Conservation (phyloP, 1,140 invertebrate species). For the Oryctes rhinoceros region DNA sequence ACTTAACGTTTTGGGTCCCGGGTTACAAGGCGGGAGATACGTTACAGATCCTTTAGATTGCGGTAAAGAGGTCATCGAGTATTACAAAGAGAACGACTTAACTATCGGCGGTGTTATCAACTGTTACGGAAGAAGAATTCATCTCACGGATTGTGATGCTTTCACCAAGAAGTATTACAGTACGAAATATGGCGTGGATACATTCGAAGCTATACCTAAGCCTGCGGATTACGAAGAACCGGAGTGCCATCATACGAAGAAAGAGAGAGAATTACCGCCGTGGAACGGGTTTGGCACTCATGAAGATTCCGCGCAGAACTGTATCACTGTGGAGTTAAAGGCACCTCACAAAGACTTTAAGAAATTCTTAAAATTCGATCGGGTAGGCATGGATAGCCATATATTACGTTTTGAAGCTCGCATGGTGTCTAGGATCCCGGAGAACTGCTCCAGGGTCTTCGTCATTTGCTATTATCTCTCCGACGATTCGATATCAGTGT, state of each 20-base stretch:
- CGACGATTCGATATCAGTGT: slow-evolving; percentile 86
- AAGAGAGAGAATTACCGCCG: slow-evolving; percentile 74
- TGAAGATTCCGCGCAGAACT: slow-evolving; percentile 88
- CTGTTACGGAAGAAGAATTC: slow-evolving; percentile 80
- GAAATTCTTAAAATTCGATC: slow-evolving; percentile 83
- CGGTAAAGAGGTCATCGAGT: slow-evolving; percentile 64
- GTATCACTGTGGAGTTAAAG: slow-evolving; percentile 78
- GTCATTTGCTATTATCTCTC: slow-evolving; percentile 83
- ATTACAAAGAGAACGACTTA: slow-evolving; percentile 79
- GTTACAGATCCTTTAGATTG: slow-evolving; percentile 68
- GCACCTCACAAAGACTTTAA: slow-evolving; percentile 79
- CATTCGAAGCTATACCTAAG: slow-evolving; percentile 66
- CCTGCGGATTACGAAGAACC: slow-evolving; percentile 62
- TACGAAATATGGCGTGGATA: slow-evolving; percentile 62
- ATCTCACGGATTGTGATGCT: slow-evolving; percentile 84
- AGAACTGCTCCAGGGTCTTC: slow-evolving; percentile 76
- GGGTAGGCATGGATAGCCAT: slow-evolving; percentile 76
- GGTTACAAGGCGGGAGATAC: slow-evolving; percentile 67
- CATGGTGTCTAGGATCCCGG: slow-evolving; percentile 75
- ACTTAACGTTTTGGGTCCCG: slow-evolving; percentile 75
- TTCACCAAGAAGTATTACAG: slow-evolving; percentile 90
- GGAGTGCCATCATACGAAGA: slow-evolving; percentile 55
- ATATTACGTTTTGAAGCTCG: slow-evolving; percentile 81
- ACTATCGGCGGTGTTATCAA: slow-evolving; percentile 81
- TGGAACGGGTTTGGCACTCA: slow-evolving; percentile 89